Percentiles rank a stretch among this genome's conserved stretches.
These are phyloP conservation scores for Platorchestia sp. DNA, from an alignment of 1,140 invertebrate genomes.

Conservation along the genomic window DNA sequence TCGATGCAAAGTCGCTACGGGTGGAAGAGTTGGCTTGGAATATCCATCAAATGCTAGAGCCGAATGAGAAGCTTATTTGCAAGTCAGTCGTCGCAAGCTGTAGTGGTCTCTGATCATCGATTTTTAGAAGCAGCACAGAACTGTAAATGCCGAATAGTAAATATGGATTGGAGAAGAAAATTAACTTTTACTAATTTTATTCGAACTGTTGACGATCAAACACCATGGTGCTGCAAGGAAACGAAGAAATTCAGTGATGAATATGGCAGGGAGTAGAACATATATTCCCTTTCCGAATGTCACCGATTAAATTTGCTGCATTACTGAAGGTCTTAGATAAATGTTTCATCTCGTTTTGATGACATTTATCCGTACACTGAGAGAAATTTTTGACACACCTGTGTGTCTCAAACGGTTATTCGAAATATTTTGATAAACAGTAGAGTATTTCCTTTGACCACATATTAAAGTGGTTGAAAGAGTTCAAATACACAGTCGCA, in stretches of 20 bases:
- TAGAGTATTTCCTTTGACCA: too few relatives aligned
- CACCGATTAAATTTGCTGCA: background rate
- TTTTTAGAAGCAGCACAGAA: background rate
- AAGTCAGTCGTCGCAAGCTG: background rate
- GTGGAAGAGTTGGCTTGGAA: background rate
- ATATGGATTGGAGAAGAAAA: background rate
- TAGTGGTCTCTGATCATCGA: background rate
- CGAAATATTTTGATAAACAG: too few relatives aligned
- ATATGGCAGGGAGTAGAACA: background rate
- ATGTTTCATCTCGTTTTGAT: too few relatives aligned
- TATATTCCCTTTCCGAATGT: background rate
- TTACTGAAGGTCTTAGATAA: too few relatives aligned
- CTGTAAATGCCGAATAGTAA: background rate
- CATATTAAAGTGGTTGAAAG: too few relatives aligned
- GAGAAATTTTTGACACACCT: too few relatives aligned
- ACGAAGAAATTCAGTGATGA: background rate
- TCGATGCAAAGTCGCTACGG: background rate
- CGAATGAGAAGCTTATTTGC: background rate
- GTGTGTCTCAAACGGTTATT: too few relatives aligned
- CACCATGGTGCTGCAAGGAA: background rate
- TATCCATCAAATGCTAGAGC: background rate
- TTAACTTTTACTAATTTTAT: background rate
- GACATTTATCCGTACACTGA: too few relatives aligned
- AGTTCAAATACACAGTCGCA: too few relatives aligned
- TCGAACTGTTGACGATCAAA: background rate